Evolutionary conservation across 2,113 vertebrate species (phyloP), one percentile per base, ranked within the genome.

Genomic region (Dendropsophus ebraccatus): DNA sequence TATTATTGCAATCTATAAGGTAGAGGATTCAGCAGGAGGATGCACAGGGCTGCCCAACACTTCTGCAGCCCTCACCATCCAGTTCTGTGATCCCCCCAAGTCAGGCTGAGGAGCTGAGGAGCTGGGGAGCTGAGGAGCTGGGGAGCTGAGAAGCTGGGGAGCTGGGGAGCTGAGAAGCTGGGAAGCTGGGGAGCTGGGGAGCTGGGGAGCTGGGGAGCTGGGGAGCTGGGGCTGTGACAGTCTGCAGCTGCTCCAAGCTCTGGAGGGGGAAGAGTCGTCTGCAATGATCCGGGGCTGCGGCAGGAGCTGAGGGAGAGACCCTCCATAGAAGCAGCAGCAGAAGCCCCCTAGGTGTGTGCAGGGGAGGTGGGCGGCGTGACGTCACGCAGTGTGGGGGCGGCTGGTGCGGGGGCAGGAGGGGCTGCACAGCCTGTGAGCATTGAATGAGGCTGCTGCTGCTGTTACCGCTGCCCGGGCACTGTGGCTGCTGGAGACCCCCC

Each of bases 331-430:
- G 25, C 82, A 60, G 70, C 7, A 72, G 41, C 3, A 41, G 30
- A 60, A 86, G 52, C 75, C 52, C 76, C 35, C 65, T 86, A 80
- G 76, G 82, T 84, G 70, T 79, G 54, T 74, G 67, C 47, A 60
- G 82, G 50, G 69, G 70, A 45, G 82, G 70, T 35, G 70, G 82
- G 50, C 23, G 52, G 23, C 11, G 76, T 86, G 76, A 86, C 76
- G 84, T 86, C 84, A 79, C 76, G 25, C n/a, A 32, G 45, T 80
- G 84, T 69, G 84, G 76, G 84, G 84, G 50, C 50, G 84, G 76
- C 25, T 23, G 54, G 73, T 85, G 83, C 83, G 83, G 83, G 58
- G 83, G 83, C 84, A 37, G 76, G 76, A 85, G 75, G 84, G 62
- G 84, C 84, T 86, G 84, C 84, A 80, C 76, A 81, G 77, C 76